phyloP scores from a whole-genome alignment of 2,888 invertebrate species.

The Yponomeuta plumbellus region DNA sequence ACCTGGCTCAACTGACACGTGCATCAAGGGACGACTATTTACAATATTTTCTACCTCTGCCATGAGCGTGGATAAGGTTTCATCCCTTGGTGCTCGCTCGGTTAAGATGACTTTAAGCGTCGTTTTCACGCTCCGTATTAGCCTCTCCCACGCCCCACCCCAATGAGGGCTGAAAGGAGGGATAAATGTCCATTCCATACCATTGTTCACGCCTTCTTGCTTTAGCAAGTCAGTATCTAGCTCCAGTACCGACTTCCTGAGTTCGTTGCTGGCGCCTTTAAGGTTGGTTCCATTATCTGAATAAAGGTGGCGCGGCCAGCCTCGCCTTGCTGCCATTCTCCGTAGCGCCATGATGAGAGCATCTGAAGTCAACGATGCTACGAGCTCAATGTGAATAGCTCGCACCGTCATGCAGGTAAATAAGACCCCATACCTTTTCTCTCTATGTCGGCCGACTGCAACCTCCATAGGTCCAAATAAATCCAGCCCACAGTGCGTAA shows the following conservation, averaged over 20 bases:
- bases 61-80: constrained; percentile 18
- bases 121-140: constrained; percentile 25
- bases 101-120: constrained; percentile 23
- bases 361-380: constrained; percentile 22
- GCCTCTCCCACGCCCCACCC: constrained; percentile 28
- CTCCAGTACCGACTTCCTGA: constrained; percentile 5
- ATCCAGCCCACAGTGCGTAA: constrained; percentile 23
- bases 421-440: constrained; percentile 24
- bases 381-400: constrained; percentile 27
- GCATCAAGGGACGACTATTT: constrained; percentile 27
- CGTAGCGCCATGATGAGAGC: constrained; percentile 27
- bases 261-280: constrained; percentile 15
- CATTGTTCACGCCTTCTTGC: constrained; percentile 13
- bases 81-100: constrained; percentile 24
- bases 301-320: constrained; percentile 23
- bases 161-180: constrained; percentile 25
- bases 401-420: constrained; percentile 28
- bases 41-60: constrained; percentile 16
- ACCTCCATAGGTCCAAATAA: constrained; percentile 25
- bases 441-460: constrained; percentile 20
- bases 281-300: constrained; percentile 25
- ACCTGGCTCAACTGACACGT: constrained; percentile 28
- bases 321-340: constrained; percentile 26
- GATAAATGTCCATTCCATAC: constrained; percentile 23
- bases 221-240: constrained; percentile 12